Evolutionary conservation across 1,140 invertebrate genomes (phyloP).

Genomic region (Drosophila erecta): DNA sequence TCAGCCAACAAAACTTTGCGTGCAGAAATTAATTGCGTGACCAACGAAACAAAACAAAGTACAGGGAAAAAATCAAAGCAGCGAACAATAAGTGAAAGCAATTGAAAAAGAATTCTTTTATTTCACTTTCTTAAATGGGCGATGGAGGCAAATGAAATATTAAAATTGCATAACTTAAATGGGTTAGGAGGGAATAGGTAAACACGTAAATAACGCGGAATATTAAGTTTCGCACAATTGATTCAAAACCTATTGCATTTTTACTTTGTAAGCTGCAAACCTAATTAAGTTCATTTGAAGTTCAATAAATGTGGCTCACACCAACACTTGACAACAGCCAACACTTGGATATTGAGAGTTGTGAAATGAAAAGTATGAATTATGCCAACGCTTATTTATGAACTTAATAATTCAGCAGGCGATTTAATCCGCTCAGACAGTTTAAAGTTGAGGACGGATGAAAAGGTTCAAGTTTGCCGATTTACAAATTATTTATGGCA

Average conservation of each 20-base stretch:
- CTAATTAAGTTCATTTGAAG: neutral
- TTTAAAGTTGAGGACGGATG: neutral
- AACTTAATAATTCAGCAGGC: slow-evolving; percentile 8
- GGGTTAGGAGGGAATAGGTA: neutral
- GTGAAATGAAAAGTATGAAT: slow-evolving; percentile 10
- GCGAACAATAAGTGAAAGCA: slow-evolving; percentile 35
- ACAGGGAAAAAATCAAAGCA: slow-evolving; percentile 35
- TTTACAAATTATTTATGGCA: slow-evolving; percentile 44
- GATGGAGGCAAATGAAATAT: neutral
- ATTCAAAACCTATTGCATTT: neutral
- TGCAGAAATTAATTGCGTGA: slow-evolving; percentile 57
- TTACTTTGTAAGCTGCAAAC: neutral
- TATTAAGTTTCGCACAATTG: too few relatives aligned
- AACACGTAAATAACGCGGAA: too few relatives aligned
- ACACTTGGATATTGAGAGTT: neutral
- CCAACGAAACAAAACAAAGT: slow-evolving; percentile 53
- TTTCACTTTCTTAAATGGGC: slow-evolving; percentile 19
- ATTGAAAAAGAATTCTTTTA: slow-evolving; percentile 41
- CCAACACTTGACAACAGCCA: slow-evolving; percentile 4
- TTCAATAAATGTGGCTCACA: neutral
- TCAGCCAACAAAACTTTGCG: slow-evolving; percentile 46
- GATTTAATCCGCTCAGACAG: slow-evolving; percentile 1
- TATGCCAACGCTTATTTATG: slow-evolving; percentile 22
- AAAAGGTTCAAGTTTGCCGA: slow-evolving; percentile 24
- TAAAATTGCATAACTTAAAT: neutral